Base-by-base conservation (phyloP, 1,140 invertebrate genomes). In the Drosophila fuyamai region DNA sequence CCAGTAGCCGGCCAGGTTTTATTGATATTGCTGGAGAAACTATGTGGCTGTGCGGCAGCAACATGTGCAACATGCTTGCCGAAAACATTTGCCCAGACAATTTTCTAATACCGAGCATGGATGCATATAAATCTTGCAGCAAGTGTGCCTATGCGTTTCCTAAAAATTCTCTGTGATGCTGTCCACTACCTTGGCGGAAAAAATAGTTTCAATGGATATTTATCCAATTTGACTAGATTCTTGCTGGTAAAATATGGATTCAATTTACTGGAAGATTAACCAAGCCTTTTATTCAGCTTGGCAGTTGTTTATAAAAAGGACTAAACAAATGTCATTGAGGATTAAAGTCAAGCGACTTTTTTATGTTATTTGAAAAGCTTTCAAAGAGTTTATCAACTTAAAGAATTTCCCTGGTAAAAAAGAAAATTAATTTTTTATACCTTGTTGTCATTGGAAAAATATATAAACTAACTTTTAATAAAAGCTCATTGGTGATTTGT, bases 1-100 rank as follows among this genome's bases (percentile, higher is more conserved):
- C 73, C 54, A 66, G 73, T 75, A 76, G 72, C 72, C 72, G 53
- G 51, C 18, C 58, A 36, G 60, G 60, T 32, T 65, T 66, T 76
- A 58, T 76, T 58, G 72, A 44, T 66, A 18, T 75, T 41, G 72
- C 70, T 38, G 48, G 47, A 68, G 65, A 50, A 68, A 23, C 29
- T 63, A 16, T 54, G 50, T 56, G 44, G 62, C 71, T 61, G 29
- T 32, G n/a, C 47, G 13, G 27, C 61, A 18, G 41, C 54, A 50
- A 41, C 59, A 68, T 32, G 53, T 16, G 57, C 75, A 71, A 55
- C 75, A 78, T 55, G 48, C 46, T 74, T 46, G 75, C 65, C 57
- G 18, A 47, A 76, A 54, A 76, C 56, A 75, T 53, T 74, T 62
- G 44, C 66, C 47, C 57, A 16, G 55, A 18, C 70, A 71, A 63